Base-by-base conservation (phyloP, 2,113 vertebrate species). In the Thunnus thynnus region DNA sequence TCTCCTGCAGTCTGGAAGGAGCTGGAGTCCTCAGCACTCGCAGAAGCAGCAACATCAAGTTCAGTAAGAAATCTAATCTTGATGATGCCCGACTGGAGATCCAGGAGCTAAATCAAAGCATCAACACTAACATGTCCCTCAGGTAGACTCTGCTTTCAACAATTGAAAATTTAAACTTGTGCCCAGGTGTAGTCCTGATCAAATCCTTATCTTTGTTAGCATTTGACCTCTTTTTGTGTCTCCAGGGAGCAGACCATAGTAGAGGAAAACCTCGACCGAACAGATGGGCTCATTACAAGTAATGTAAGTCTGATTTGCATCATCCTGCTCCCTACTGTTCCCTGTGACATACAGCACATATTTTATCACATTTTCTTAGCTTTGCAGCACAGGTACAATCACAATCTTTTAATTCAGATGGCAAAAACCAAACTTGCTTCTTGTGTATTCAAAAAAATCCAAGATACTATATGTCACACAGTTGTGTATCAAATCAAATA, bases 241-340 rank as follows among this genome's bases (percentile, higher is more conserved):
- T 13, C 62, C 88, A 95, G 95, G 68, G 79, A 88, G 13, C 56
- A 72, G 14, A 81, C 60, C 2, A 83, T 88, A 46, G 55, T 82
- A 12, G 91, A 94, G 65, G 91, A 93, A 30, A 47, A 7, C 36
- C 8, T 30, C 0, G 75, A 91, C 0, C 66, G 3, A 7, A 9
- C 48, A 16, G 87, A 92, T 1, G 77, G 72, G 7, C 20, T 48
- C 0, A 0, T 61, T 36, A 56, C 13, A 8, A 80, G 2, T 5
- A 73, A 41, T 8, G 86, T 94, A 67, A 76, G 90, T 88, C 16
- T 0, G 2, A 2, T 22, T 12, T 16, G 27, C 44, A 27, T 55
- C 8, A 7, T 67, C 3, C 2, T 52, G 0, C 30, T 70, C 11
- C 36, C 52, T 22, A n/a, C 41, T 74, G 27, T 20, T 52, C 13